Percentiles rank a stretch among this genome's conserved stretches.
Conservation (phyloP, 1,140 invertebrate genomes). For the Vanessa atalanta region DNA sequence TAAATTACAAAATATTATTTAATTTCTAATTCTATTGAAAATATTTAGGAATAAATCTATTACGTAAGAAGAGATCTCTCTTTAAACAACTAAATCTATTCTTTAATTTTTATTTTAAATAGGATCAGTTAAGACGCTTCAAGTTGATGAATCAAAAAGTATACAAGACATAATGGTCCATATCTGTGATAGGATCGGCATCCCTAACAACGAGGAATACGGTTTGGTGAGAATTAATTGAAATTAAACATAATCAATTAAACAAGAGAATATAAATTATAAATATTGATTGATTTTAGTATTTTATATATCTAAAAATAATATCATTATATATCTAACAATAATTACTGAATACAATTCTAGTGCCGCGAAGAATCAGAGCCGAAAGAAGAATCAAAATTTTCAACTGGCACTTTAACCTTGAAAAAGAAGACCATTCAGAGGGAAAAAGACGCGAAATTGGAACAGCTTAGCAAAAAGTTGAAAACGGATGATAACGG, state of each 20-base stretch:
- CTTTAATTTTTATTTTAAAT: background rate
- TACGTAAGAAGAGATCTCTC: too few relatives aligned
- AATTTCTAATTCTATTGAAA: too few relatives aligned
- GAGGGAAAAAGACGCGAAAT: conserved; percentile 93
- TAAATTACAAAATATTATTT: too few relatives aligned
- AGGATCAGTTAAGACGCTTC: conserved; percentile 94
- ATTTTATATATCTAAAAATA: too few relatives aligned
- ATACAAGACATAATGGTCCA: conserved; percentile 98
- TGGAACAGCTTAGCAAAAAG: conserved; percentile 98
- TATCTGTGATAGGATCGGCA: conserved; percentile 98
- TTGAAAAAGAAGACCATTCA: conserved; percentile 88
- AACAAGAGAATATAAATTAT: too few relatives aligned
- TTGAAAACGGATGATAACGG: conserved; percentile 99
- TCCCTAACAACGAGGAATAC: conserved; percentile 99
- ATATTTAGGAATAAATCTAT: too few relatives aligned
- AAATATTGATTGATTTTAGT: too few relatives aligned
- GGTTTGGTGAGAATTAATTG: conserved; percentile 83
- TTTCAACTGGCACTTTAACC: conserved; percentile 90
- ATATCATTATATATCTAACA: background rate
- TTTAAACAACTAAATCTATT: too few relatives aligned
- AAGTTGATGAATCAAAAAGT: conserved; percentile 97
- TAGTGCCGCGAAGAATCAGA: conserved; percentile 92
- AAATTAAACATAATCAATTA: too few relatives aligned
- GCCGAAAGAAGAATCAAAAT: conserved; percentile 81
- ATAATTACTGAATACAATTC: conserved; percentile 11